Evolutionary conservation across 2,888 invertebrate genomes (phyloP).

Genomic region (Drosophila formosana): DNA sequence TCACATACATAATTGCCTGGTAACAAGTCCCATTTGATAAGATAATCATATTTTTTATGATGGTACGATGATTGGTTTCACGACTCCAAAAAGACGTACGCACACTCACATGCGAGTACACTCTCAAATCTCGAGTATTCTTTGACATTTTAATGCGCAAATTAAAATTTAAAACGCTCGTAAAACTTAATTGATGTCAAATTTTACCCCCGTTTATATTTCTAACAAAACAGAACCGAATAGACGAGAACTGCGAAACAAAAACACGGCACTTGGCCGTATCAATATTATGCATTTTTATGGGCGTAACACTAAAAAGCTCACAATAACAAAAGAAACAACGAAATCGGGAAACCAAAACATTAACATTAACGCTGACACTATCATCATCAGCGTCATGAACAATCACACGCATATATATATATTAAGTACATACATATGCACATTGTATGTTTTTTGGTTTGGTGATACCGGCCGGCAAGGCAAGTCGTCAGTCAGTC

Average conservation of each 20-base stretch:
- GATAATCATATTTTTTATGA: constrained; percentile 26
- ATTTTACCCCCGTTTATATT: constrained; percentile 8
- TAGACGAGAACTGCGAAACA: not conserved
- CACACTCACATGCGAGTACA: constrained; percentile 1
- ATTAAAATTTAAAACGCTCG: constrained; percentile 42
- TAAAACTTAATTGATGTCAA: constrained; percentile 58
- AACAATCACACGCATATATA: not conserved
- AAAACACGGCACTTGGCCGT: constrained; percentile 2
- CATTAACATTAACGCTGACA: constrained; percentile 18
- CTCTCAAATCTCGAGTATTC: constrained; percentile 6
- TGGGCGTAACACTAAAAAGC: constrained; percentile 31
- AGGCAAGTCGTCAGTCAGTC: constrained; percentile 31
- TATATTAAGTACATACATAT: too few relatives aligned
- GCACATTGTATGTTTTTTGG: too few relatives aligned
- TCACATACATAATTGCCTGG: constrained; percentile 25
- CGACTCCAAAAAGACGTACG: constrained; percentile 3
- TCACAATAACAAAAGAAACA: not conserved
- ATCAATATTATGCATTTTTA: constrained; percentile 40
- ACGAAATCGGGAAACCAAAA: constrained; percentile 16
- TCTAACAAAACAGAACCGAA: not conserved
- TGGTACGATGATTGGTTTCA: constrained; percentile 23
- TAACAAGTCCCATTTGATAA: constrained; percentile 31
- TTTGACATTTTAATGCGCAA: constrained; percentile 39
- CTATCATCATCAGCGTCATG: constrained; percentile 5
- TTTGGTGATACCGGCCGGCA: constrained; percentile 24